A percentile compares a stretch with the other conserved stretches of the same genome.
These are phyloP conservation scores for Athalia cordata DNA, from an alignment of 2,888 invertebrate genomes.

Conservation along the genomic window DNA sequence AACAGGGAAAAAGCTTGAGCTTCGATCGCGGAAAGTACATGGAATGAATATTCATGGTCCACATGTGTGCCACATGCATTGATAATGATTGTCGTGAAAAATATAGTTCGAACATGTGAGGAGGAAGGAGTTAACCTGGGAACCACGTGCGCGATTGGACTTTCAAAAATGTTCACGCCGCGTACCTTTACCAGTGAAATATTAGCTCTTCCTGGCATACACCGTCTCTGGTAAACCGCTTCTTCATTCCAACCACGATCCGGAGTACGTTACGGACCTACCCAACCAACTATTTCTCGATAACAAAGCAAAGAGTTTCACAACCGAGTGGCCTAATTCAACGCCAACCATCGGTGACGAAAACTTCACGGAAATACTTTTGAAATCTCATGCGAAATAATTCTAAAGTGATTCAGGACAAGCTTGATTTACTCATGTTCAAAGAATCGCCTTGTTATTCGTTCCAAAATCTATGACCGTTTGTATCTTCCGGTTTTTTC, in stretches of 20 bases:
- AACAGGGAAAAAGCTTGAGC: no score
- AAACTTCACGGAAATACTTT: constrained; percentile 16
- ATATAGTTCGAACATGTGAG: no score
- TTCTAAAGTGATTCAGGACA: neutral
- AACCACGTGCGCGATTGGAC: constrained; percentile 3
- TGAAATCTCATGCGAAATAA: neutral
- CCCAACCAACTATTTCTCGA: constrained; percentile 46
- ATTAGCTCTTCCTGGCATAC: constrained; percentile 23
- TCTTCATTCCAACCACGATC: constrained; percentile 49
- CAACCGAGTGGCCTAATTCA: constrained; percentile 30
- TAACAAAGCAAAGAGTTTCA: constrained; percentile 48
- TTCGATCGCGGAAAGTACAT: no score
- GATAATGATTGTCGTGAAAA: no score
- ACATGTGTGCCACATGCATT: no score
- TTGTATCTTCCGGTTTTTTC: no score
- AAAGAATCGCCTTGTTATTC: no score
- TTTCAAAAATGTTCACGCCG: constrained; percentile 29
- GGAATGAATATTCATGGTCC: no score
- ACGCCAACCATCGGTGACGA: constrained; percentile 5
- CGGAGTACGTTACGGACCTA: constrained; percentile 46
- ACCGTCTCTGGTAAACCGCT: constrained; percentile 27
- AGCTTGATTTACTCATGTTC: neutral
- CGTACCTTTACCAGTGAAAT: constrained; percentile 14
- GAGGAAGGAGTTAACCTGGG: no score
- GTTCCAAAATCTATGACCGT: no score